Conservation (phyloP, 1,140 invertebrate species). For the Plectrocnemia conspersa region DNA sequence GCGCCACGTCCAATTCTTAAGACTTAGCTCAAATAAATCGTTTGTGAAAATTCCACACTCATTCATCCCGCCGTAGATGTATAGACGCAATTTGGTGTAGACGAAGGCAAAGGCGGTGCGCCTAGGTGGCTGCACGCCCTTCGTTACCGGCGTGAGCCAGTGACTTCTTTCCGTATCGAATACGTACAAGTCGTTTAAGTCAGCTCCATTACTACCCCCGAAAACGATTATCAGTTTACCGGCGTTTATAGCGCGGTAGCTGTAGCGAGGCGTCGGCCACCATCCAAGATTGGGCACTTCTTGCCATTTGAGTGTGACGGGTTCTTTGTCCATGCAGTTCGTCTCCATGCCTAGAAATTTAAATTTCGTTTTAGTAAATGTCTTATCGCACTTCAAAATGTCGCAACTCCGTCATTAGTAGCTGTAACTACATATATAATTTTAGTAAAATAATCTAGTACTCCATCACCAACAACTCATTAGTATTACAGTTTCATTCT, state of each 20-base stretch:
- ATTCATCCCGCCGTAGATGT: constrained; percentile 99
- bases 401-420: too few species aligned
- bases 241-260: background rate
- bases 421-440: too few species aligned
- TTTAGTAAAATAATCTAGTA: too few species aligned
- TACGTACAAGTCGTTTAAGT: too few species aligned
- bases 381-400: too few species aligned
- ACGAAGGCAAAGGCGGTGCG: constrained; percentile 98
- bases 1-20: constrained; percentile 98
- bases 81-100: constrained; percentile 90
- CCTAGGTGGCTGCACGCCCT: constrained; percentile 97
- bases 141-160: constrained; percentile 97
- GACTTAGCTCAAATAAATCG: constrained; percentile 94
- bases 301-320: background rate
- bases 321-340: too few species aligned
- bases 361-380: too few species aligned
- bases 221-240: constrained; percentile 18
- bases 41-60: constrained; percentile 99
- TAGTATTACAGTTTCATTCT: too few species aligned
- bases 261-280: background rate
- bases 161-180: constrained; percentile 97
- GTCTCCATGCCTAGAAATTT: too few species aligned
- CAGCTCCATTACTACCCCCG: too few species aligned
- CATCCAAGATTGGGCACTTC: background rate
- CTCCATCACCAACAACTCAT: too few species aligned